Evolutionary conservation across 1,140 invertebrate species (phyloP).

Genomic region (Procambarus clarkii): DNA sequence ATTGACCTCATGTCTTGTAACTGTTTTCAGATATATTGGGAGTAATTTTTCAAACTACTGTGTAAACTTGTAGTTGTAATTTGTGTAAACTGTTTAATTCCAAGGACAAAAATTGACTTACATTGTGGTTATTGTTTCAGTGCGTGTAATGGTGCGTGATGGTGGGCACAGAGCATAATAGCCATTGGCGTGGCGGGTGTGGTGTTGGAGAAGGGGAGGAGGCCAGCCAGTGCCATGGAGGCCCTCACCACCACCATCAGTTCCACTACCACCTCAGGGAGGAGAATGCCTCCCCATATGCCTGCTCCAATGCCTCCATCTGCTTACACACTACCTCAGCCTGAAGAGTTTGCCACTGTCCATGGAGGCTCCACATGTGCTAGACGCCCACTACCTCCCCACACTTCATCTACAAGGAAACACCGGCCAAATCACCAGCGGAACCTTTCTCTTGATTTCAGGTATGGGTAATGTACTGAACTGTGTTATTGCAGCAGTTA

Average conservation of each 20-base stretch:
- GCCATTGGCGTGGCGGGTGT: conserved; percentile 51
- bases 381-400: conserved; percentile 50
- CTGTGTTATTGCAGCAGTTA: too few species aligned
- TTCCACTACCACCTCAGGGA: conserved; percentile 13
- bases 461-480: too few species aligned
- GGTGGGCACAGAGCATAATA: conserved; percentile 42
- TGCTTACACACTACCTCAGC: not conserved
- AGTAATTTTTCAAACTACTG: too few species aligned
- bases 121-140: conserved; percentile 24
- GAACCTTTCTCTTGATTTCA: conserved; percentile 86
- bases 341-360: conserved; percentile 64
- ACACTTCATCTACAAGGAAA: conserved; percentile 74
- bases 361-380: conserved; percentile 50
- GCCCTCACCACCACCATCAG: conserved; percentile 36
- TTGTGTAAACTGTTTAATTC: too few species aligned
- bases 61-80: too few species aligned
- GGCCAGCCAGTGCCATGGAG: conserved; percentile 46
- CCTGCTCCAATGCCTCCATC: conserved; percentile 2
- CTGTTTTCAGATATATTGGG: too few species aligned
- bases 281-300: conserved; percentile 8
- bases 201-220: conserved; percentile 41
- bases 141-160: conserved; percentile 68
- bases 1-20: too few species aligned
- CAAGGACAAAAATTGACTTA: not conserved
- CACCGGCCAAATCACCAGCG: conserved; percentile 85